These are phyloP conservation scores for Pomacea canaliculata DNA, from an alignment of 2,888 invertebrate genomes.

Conservation along the genomic window DNA sequence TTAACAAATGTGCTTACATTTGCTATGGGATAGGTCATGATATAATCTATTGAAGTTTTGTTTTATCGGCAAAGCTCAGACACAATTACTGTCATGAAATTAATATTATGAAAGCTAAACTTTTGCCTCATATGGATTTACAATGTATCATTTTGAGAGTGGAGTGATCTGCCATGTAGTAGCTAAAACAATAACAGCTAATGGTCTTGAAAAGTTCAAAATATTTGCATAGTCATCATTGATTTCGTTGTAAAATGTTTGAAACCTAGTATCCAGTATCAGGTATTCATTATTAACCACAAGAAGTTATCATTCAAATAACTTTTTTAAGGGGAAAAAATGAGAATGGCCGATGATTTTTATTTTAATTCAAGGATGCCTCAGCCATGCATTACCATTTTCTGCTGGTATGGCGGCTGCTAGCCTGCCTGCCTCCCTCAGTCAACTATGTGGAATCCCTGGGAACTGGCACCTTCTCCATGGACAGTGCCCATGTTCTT, in stretches of 20 bases:
- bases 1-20: conserved; percentile 26
- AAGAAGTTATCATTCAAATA: too few relatives aligned
- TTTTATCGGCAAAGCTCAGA: not conserved
- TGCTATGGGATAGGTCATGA: not conserved
- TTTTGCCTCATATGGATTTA: not conserved
- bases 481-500: conserved; percentile 78
- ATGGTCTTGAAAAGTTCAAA: too few relatives aligned
- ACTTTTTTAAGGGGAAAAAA: not conserved
- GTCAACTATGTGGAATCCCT: conserved; percentile 87
- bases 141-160: too few relatives aligned
- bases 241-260: too few relatives aligned
- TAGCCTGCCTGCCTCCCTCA: conserved; percentile 90
- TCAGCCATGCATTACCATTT: conserved; percentile 93
- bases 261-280: too few relatives aligned
- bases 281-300: too few relatives aligned
- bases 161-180: too few relatives aligned
- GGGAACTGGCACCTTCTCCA: conserved; percentile 75
- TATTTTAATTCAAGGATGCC: conserved; percentile 50
- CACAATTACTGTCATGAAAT: not conserved
- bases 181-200: too few relatives aligned
- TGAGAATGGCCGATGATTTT: not conserved
- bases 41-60: not conserved
- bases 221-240: too few relatives aligned
- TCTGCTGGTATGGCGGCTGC: conserved; percentile 84
- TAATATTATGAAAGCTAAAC: not conserved